Evolutionary conservation across 2,113 vertebrate species (phyloP).

Genomic region (Elachura formosa): DNA sequence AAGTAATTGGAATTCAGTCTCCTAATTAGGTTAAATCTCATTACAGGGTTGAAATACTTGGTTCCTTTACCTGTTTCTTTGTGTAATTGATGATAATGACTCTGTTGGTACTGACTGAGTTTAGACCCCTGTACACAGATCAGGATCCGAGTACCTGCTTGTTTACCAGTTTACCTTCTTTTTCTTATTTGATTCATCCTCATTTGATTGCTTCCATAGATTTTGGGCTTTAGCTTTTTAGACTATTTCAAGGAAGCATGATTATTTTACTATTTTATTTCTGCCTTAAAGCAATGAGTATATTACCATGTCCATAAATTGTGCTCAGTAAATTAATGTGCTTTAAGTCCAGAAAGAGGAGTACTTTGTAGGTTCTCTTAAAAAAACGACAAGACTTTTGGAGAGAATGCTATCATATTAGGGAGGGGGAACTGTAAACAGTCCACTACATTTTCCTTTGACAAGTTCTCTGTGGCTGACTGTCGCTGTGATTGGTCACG

Average conservation of each 20-base stretch:
- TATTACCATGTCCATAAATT: neutral
- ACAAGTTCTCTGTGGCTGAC: no score
- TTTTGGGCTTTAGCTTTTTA: neutral
- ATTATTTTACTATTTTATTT: neutral
- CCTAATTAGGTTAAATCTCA: neutral
- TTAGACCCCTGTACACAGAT: neutral
- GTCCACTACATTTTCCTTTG: neutral
- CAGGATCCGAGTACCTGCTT: neutral
- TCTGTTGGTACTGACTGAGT: neutral
- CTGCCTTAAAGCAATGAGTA: neutral
- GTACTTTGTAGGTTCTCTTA: neutral
- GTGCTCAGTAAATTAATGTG: neutral
- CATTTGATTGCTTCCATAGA: neutral
- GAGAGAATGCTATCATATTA: neutral
- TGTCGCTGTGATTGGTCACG: no score
- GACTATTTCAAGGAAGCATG: neutral
- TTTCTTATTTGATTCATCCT: neutral
- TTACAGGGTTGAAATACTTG: neutral
- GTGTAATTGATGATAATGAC: neutral
- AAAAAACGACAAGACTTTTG: neutral
- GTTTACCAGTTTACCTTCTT: neutral
- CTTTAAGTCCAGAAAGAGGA: neutral
- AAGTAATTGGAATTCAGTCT: neutral
- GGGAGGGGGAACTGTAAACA: neutral
- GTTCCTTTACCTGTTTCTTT: neutral